Conservation (phyloP, 2,888 invertebrate genomes). For the Periphyllus acericola region DNA sequence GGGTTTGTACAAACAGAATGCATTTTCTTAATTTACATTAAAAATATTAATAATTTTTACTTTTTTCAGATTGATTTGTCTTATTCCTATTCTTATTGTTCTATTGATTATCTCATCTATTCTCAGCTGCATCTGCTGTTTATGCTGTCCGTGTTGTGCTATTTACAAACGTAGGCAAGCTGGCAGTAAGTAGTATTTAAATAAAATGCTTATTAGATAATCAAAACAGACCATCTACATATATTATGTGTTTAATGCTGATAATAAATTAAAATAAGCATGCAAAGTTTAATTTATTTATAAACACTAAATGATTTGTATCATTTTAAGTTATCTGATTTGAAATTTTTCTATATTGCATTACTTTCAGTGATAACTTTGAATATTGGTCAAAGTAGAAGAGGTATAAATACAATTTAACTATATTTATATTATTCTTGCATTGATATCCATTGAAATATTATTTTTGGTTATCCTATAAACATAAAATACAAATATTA, state of each 20-base stretch:
- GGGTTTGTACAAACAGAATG: constrained; percentile 32
- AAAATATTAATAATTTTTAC: background rate
- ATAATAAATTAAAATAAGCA: background rate
- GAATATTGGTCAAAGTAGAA: too few species aligned
- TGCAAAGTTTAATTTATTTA: background rate
- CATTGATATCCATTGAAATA: too few species aligned
- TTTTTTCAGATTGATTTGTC: constrained; percentile 49
- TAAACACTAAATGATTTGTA: too few species aligned
- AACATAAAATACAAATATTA: too few species aligned
- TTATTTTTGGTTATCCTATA: too few species aligned
- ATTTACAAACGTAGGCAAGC: constrained; percentile 66
- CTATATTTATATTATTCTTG: too few species aligned
- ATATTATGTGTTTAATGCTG: background rate
- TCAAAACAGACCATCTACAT: background rate
- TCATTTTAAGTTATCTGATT: too few species aligned
- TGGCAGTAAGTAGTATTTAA: constrained; percentile 63
- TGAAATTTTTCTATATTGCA: too few species aligned
- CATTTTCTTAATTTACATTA: background rate
- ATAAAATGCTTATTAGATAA: background rate
- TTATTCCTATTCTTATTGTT: constrained; percentile 62
- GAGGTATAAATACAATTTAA: too few species aligned
- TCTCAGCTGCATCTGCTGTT: constrained; percentile 77
- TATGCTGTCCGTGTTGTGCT: constrained; percentile 71
- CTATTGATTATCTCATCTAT: constrained; percentile 69
- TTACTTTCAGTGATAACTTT: too few species aligned